These are phyloP conservation scores for Melanotaenia pygmaea DNA, from an alignment of 2,797 vertebrate species.

Conservation along the genomic window DNA sequence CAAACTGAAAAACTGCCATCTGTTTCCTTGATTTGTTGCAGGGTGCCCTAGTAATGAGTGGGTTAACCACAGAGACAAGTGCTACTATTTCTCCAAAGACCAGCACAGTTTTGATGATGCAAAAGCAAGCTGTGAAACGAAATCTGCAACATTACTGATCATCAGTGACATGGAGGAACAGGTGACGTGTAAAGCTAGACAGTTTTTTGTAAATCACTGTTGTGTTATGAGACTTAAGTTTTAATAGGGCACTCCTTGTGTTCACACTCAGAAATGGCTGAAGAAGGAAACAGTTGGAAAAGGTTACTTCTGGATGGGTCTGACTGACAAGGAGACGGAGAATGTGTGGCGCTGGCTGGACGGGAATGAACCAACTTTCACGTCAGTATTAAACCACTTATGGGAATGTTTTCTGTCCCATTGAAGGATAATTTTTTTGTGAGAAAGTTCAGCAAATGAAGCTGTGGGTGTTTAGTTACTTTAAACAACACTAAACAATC, in stretches of 20 bases:
- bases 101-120: slow-evolving; percentile 88
- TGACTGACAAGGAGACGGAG: slow-evolving; percentile 89
- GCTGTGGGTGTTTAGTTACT: not conserved
- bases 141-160: slow-evolving; percentile 86
- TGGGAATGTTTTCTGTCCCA: slow-evolving; percentile 8
- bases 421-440: slow-evolving; percentile 16
- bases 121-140: slow-evolving; percentile 85
- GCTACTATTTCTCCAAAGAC: slow-evolving; percentile 92
- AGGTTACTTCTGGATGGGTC: slow-evolving; percentile 94
- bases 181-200: slow-evolving; percentile 71
- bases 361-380: slow-evolving; percentile 86
- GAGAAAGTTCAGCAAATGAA: not conserved
- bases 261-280: slow-evolving; percentile 89
- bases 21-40: slow-evolving; percentile 49
- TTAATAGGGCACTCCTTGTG: slow-evolving; percentile 9
- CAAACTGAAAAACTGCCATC: not conserved
- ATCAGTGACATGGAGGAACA: slow-evolving; percentile 91
- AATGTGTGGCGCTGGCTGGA: slow-evolving; percentile 93
- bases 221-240: slow-evolving; percentile 2
- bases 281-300: slow-evolving; percentile 85
- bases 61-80: slow-evolving; percentile 89
- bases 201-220: not conserved
- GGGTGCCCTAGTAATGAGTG: slow-evolving; percentile 87
- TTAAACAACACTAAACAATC: not conserved
- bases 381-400: slow-evolving; percentile 79